Evolutionary conservation across 2,797 vertebrate genomes (phyloP), one percentile per base, ranked within the genome.

Genomic region (Acrossocheilus wenchowensis): DNA sequence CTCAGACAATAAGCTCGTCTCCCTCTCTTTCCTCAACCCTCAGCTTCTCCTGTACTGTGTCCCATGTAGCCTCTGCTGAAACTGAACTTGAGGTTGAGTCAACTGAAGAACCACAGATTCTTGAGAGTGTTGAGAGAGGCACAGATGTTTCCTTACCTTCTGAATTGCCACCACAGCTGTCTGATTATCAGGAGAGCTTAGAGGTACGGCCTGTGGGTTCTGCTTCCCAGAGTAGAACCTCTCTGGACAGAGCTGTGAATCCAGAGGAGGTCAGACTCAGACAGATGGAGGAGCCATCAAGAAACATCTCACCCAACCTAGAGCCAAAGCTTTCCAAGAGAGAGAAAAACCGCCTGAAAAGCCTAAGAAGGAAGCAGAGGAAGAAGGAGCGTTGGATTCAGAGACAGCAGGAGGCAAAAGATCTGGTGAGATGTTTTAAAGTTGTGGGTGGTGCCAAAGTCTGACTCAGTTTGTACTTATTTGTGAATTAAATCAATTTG

Each of bases 331-430:
- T 94, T 77, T 96, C 75, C 90, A 96, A 95, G 88, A 95, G 91
- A 88, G 96, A 97, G 92, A 97, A 92, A 93, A 97, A 95, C 91
- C 96, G 92, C 30, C 88, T 96, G 81, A 97, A 97, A 93, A 96
- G 91, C 91, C 87, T 95, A 36, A 94, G 94, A 80, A 95, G 95
- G 88, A 98, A 96, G 83, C 95, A 95, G 88, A 96, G 91, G 83
- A 94, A 92, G 89, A 94, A 34, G 84, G 96, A 97, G 79, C 92
- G 85, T 81, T 96, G 96, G 96, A 90, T 96, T 39, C 90, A 89
- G 84, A 87, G 86, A 45, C 91, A 91, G 83, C 90, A 90, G 88
- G 89, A 92, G 86, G 83, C 85, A 57, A 95, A 91, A 71, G 90
- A 93, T 93, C 90, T 93, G 7, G 90, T 94, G 92, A 87, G 82